phyloP scores from a whole-genome alignment of 2,888 invertebrate genomes.

The Smittia aterrima region DNA sequence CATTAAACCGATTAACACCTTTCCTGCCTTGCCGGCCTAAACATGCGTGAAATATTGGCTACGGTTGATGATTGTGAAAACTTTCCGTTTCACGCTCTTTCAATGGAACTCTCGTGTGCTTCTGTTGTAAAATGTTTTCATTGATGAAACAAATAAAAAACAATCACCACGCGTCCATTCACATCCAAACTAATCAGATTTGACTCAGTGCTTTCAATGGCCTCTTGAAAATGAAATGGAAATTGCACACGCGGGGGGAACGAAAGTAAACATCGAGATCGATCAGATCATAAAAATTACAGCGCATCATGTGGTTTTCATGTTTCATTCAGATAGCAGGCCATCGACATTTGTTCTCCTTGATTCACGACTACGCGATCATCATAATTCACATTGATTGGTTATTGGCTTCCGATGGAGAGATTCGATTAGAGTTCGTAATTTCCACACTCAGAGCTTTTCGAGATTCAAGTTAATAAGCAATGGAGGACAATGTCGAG shows the following conservation, averaged over 20 bases:
- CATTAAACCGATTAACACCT: not conserved
- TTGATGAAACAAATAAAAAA: not conserved
- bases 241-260: not conserved
- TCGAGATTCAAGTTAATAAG: no score
- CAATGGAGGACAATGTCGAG: no score
- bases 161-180: not conserved
- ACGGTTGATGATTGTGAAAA: not conserved
- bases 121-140: not conserved
- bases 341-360: not conserved
- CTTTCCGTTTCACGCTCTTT: not conserved
- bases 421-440: no score
- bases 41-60: slow-evolving; percentile 4
- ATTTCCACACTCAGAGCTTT: no score
- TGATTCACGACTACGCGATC: not conserved
- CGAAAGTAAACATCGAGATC: not conserved
- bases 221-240: not conserved
- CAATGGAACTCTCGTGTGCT: not conserved
- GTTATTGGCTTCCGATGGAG: no score
- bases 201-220: not conserved
- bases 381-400: no score
- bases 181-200: not conserved
- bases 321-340: not conserved
- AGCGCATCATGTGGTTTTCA: not conserved
- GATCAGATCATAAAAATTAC: not conserved
- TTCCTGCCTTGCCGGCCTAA: not conserved